These are phyloP conservation scores for Habrosyne pyritoides DNA, from an alignment of 2,888 invertebrate genomes.

Conservation along the genomic window DNA sequence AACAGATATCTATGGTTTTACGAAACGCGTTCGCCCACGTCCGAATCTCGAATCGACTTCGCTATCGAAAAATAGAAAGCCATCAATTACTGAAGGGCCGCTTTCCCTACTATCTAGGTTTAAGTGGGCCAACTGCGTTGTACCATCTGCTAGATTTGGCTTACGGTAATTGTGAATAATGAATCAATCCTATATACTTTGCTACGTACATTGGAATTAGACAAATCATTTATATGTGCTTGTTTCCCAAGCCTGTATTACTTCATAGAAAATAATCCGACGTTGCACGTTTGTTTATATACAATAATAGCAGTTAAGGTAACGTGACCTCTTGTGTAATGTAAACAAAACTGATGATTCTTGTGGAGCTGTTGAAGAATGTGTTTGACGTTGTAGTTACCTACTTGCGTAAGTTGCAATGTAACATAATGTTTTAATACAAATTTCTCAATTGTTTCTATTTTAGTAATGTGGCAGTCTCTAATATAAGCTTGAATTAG, in stretches of 20 bases:
- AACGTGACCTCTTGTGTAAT: not conserved
- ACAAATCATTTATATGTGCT: not conserved
- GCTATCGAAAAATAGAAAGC: constrained; percentile 82
- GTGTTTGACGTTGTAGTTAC: constrained; percentile 1
- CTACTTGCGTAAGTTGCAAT: not conserved
- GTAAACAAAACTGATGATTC: constrained; percentile 2
- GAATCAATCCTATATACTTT: not conserved
- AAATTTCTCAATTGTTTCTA: not conserved
- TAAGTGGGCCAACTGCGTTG: constrained; percentile 46
- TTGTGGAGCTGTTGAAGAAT: constrained; percentile 5
- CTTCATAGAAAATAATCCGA: not conserved
- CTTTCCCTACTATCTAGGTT: constrained; percentile 74
- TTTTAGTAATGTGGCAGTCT: not conserved
- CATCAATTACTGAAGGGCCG: constrained; percentile 74
- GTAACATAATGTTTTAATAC: not conserved
- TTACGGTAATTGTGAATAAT: not conserved
- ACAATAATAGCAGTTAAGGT: not conserved
- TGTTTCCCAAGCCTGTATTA: too few species aligned
- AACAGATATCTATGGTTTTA: constrained; percentile 44
- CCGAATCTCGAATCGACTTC: constrained; percentile 66
- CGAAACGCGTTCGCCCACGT: constrained; percentile 75
- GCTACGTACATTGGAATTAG: not conserved
- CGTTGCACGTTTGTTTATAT: constrained; percentile 9
- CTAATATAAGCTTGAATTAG: too few species aligned
- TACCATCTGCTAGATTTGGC: constrained; percentile 11